Evolutionary conservation across 92 coral and sea anemone genomes (phyloP), one percentile per base, ranked within the genome.

Genomic region (Porites divaricata): DNA sequence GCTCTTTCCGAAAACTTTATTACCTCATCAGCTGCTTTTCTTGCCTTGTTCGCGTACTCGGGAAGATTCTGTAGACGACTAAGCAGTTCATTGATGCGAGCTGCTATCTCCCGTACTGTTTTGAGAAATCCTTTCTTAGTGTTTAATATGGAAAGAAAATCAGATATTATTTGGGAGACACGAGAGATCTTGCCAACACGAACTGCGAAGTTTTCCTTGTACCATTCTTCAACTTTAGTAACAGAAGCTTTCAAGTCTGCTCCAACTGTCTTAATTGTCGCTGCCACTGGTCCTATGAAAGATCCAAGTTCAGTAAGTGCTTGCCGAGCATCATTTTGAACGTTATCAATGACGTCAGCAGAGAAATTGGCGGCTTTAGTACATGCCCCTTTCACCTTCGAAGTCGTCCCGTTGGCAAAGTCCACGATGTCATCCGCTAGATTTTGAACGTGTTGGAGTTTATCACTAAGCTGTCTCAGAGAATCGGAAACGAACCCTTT

Each of bases 191-290:
- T 95, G 19, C 99, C 99, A 6, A 96, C 93, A 15, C 88, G 93
- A 11, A 67, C 90, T 48, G 87, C 95, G 73, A 96, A 24, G 80
- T 92, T 96, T 63, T 90, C 89, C 13, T 81, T 77, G 87, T 95
- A 92, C 99, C 99, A 96, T 25, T 79, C 78, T 67, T 96, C 98
- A 20, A 95, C 95, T 17, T 93, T 91, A 14, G 93, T 83, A 45
- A 96, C 93, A 74, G 95, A 93, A n/a, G 75, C 65, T 73, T 95
- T 96, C 22, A 96, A 83, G 64, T 89, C 90, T 6, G 72, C 49
- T 53, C 92, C 96, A 83, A 96, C 83, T 15, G 67, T 86, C 10
- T 88, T 77, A 4, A 95, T 79, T 15, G 85, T 90, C 35, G 70
- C 66, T 1, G 94, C 90, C 52, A 95, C 90, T 35, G 96, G 93